These are phyloP conservation scores for Dermatemys mawii DNA, from an alignment of 2,113 vertebrate genomes.

Conservation along the genomic window DNA sequence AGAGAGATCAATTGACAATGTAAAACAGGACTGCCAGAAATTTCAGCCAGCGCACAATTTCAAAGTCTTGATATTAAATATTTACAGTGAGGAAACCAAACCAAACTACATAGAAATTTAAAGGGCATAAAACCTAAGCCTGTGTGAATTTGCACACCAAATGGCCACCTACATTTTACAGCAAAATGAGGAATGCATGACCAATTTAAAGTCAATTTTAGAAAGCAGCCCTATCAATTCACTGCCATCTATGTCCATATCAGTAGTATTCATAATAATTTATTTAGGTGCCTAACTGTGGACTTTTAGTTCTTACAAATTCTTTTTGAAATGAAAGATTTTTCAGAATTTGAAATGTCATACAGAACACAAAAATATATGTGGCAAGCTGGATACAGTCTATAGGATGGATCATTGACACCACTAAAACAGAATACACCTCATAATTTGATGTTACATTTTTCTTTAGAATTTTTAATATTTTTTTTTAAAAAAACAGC, in stretches of 20 bases:
- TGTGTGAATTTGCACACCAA: neutral
- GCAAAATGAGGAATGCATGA: neutral
- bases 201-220: fast-evolving
- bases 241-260: fast-evolving
- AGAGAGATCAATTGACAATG: neutral
- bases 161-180: neutral
- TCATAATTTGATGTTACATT: neutral
- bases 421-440: neutral
- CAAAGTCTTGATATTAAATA: neutral
- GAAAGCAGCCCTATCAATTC: neutral
- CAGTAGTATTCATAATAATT: neutral
- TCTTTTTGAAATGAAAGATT: neutral
- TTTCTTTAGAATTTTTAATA: neutral
- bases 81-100: neutral
- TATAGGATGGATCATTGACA: neutral
- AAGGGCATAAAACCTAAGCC: neutral
- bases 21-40: neutral
- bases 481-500: neutral
- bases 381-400: neutral
- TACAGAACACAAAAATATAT: neutral
- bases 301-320: neutral
- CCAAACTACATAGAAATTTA: neutral
- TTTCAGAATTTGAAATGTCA: neutral
- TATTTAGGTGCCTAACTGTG: neutral
- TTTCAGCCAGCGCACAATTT: neutral